Base-by-base conservation (phyloP, 2,113 vertebrate species). In the Penelope pileata region DNA sequence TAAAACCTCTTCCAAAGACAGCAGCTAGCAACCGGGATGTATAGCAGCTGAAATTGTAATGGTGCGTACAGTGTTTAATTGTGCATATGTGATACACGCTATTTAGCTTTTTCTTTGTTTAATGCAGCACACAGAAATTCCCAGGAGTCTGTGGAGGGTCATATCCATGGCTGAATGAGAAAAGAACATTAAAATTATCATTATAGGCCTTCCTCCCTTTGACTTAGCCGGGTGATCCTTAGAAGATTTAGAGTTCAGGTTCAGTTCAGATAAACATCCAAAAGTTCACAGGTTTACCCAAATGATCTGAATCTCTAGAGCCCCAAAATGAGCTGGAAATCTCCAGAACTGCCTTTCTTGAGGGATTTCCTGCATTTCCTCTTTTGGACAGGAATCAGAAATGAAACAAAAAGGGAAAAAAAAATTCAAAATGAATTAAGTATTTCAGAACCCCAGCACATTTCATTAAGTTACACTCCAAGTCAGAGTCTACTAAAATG, bases 261-360 rank as follows among this genome's bases (percentile, higher is more conserved):
- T 97, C 94, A 97, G 96, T 97, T 97, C 94, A 96, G 80, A 95
- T 92, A 96, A 97, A 96, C 95, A 97, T 95, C 60, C 93, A 90
- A 92, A 93, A 95, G 96, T 97, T 96, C 93, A 96, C 81, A 79
- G 90, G 95, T 87, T 94, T 94, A 96, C 82, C 80, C 90, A 95
- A 95, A 90, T 78, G 75, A 79, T 94, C 56, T 78, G 86, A 96
- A 83, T 77, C 92, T 94, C 94, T 60, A 62, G 91, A 96, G 94
- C 36, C 68, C 60, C 0, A 13, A 94, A 94, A 83, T 26, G 82
- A 94, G 85, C 68, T 95, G 88, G 93, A 95, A 94, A 64, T 75
- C 93, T 96, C 91, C 76, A 90, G 68, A 96, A 93, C 30, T 88
- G 83, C 43, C 42, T 88, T 95, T 91, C 72, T 86, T 90, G 68